phyloP scores from a whole-genome alignment of 2,888 invertebrate genomes.

The Syrista parreyssii region DNA sequence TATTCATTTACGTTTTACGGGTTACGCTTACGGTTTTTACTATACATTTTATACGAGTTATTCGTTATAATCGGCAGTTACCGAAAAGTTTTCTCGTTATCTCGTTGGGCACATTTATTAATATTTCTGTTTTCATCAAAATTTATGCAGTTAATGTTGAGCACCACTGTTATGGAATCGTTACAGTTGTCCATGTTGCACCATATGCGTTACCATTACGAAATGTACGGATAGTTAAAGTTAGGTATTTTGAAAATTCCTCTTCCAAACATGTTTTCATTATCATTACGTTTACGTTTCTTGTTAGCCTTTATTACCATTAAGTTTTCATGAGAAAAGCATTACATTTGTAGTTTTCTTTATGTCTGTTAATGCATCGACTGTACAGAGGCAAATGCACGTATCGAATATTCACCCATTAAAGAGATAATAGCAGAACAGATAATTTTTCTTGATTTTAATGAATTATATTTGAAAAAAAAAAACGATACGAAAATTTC shows the following conservation, averaged over 20 bases:
- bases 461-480: too few species aligned
- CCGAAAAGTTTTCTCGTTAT: conserved; percentile 11
- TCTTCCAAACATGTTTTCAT: background rate
- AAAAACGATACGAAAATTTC: too few species aligned
- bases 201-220: conserved; percentile 5
- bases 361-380: conserved; percentile 6
- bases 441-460: background rate
- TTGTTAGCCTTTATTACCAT: conserved; percentile 7
- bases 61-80: conserved; percentile 12
- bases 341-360: conserved; percentile 14
- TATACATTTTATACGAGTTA: conserved; percentile 2
- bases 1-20: background rate
- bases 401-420: background rate
- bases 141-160: conserved; percentile 42
- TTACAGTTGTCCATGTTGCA: conserved; percentile 23
- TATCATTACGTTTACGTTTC: conserved; percentile 3
- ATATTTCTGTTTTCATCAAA: conserved; percentile 31
- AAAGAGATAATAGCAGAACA: background rate
- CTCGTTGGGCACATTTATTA: conserved; percentile 23
- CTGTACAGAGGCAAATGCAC: conserved; percentile 4
- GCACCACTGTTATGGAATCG: conserved; percentile 41
- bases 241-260: background rate
- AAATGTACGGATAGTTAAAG: background rate
- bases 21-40: conserved; percentile 2
- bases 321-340: conserved; percentile 6